Conservation (phyloP, 2,888 invertebrate species). For the Petrophora chlorosata region DNA sequence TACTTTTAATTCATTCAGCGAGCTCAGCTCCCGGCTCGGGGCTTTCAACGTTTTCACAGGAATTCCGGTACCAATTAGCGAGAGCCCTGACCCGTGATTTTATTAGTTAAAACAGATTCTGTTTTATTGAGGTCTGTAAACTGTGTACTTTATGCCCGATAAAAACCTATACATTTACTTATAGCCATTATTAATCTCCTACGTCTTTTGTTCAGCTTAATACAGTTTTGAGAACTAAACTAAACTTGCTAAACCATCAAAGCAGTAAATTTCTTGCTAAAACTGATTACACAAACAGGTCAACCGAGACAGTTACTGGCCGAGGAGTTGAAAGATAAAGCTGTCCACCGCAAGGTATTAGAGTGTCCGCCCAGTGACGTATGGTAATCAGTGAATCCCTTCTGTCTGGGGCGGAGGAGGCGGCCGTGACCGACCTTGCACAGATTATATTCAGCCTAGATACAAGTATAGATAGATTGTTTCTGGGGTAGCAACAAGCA, state of each 20-base stretch:
- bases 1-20: constrained; percentile 25
- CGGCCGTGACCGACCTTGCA: constrained; percentile 20
- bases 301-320: constrained; percentile 5
- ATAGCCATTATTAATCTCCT: too few species aligned
- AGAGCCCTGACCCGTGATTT: constrained; percentile 18
- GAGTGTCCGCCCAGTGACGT: constrained; percentile 41
- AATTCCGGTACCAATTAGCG: constrained; percentile 20
- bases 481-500: constrained; percentile 1
- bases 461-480: not conserved
- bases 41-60: constrained; percentile 7
- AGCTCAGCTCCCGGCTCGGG: constrained; percentile 1
- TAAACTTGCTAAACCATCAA: not conserved
- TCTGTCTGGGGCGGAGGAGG: constrained; percentile 17
- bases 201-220: too few species aligned
- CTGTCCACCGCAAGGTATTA: constrained; percentile 34
- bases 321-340: constrained; percentile 26
- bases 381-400: constrained; percentile 36
- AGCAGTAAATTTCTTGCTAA: not conserved
- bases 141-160: too few species aligned
- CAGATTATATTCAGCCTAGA: constrained; percentile 3
- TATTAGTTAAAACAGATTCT: constrained; percentile 12
- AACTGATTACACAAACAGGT: constrained; percentile 12
- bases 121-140: constrained; percentile 3
- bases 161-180: not conserved
- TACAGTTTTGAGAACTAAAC: too few species aligned